phyloP scores from a whole-genome alignment of 2,888 invertebrate species.

The Ectemnius cavifrons region DNA sequence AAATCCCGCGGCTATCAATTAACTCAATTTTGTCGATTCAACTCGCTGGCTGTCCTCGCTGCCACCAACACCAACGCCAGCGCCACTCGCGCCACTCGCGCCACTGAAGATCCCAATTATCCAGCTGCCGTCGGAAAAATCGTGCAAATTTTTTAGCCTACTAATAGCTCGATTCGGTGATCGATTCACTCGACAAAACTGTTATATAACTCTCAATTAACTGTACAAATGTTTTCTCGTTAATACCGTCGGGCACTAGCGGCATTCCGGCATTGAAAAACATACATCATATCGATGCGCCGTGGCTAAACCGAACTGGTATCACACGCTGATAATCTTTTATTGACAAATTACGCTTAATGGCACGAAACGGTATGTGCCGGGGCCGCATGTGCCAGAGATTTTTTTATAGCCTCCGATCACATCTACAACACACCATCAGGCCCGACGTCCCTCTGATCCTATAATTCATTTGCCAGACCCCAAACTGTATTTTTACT shows the following conservation, averaged over 20 bases:
- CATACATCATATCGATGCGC: constrained; percentile 49
- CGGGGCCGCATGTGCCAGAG: neutral
- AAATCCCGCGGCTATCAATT: constrained; percentile 31
- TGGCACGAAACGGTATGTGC: constrained; percentile 31
- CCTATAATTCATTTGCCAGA: neutral
- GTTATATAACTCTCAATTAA: constrained; percentile 50
- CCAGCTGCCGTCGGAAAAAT: neutral
- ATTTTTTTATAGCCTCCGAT: neutral
- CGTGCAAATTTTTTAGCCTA: no score
- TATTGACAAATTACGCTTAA: constrained; percentile 50
- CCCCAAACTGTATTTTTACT: no score
- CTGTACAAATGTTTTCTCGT: constrained; percentile 54
- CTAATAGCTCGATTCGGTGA: constrained; percentile 7
- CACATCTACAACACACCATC: neutral
- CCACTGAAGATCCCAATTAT: constrained; percentile 22
- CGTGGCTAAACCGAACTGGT: constrained; percentile 44
- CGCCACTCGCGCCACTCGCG: no score
- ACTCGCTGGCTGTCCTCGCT: neutral
- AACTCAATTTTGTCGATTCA: constrained; percentile 14
- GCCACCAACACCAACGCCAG: neutral
- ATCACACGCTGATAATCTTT: constrained; percentile 49
- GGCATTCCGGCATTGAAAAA: constrained; percentile 43
- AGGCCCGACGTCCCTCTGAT: neutral
- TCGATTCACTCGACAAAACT: constrained; percentile 45
- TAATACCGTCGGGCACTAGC: constrained; percentile 26